A percentile compares a stretch with the other conserved stretches of the same genome.
Evolutionary conservation across 2,888 invertebrate genomes (phyloP).

Genomic region (Ganaspis brasiliensis): DNA sequence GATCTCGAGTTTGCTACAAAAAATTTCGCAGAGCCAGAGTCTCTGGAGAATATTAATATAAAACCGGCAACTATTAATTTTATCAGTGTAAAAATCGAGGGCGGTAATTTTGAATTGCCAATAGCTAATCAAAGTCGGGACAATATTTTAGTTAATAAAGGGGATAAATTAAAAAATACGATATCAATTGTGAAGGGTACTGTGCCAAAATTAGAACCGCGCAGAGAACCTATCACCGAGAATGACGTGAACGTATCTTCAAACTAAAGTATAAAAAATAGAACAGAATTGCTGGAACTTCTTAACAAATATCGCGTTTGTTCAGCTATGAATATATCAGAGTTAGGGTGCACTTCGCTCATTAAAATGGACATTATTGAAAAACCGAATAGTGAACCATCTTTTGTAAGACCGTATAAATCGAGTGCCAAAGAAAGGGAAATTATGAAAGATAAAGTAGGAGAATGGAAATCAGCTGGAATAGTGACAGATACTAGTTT

Average conservation of each 20-base stretch:
- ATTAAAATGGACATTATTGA: conserved; percentile 56
- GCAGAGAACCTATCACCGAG: background rate
- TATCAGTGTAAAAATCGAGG: conserved; percentile 7
- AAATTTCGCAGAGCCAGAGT: conserved; percentile 1
- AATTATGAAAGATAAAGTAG: conserved; percentile 57
- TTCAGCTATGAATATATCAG: conserved; percentile 48
- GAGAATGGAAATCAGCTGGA: background rate
- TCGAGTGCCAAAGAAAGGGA: conserved; percentile 43
- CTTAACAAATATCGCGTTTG: conserved; percentile 46
- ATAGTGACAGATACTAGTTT: too few relatives aligned
- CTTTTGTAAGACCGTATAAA: conserved; percentile 43
- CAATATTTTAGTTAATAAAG: background rate
- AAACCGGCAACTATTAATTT: conserved; percentile 48
- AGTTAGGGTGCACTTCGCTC: conserved; percentile 51
- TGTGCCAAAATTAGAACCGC: background rate
- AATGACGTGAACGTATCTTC: background rate
- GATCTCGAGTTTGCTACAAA: background rate
- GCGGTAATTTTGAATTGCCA: conserved; percentile 13
- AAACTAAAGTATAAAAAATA: background rate
- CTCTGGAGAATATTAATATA: background rate
- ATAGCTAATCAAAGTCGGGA: background rate
- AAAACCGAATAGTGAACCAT: conserved; percentile 48
- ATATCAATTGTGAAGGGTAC: background rate
- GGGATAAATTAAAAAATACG: background rate
- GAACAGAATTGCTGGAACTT: background rate